Evolutionary conservation across 2,113 vertebrate species (phyloP).

Genomic region (Elaphurus davidianus): DNA sequence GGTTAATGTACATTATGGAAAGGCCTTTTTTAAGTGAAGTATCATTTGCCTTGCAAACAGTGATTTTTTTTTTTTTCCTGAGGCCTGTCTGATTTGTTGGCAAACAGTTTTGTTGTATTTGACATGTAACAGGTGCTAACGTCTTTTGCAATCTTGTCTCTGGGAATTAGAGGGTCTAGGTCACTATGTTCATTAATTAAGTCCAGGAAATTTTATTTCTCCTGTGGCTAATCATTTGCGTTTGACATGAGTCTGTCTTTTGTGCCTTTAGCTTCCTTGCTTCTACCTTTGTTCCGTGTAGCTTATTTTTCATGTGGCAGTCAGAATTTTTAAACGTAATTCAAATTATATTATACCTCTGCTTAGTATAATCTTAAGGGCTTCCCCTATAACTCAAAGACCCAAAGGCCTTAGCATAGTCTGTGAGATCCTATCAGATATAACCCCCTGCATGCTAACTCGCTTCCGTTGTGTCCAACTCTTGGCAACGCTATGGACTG

Average conservation of each 20-base stretch:
- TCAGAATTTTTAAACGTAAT: neutral
- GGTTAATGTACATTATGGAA: neutral
- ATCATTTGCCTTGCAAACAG: neutral
- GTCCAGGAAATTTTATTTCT: constrained; percentile 40
- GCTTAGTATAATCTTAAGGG: neutral
- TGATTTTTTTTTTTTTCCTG: neutral
- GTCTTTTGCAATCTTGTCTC: constrained; percentile 39
- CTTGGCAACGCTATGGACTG: neutral
- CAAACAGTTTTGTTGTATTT: constrained; percentile 55
- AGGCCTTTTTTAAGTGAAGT: constrained; percentile 9
- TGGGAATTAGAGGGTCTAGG: constrained; percentile 46
- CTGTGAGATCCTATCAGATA: neutral
- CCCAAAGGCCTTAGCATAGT: neutral
- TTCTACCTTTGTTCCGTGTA: neutral
- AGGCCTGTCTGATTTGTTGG: constrained; percentile 56
- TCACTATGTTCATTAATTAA: constrained; percentile 66
- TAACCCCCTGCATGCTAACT: neutral
- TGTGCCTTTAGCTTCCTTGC: constrained; percentile 25
- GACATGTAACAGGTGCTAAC: constrained; percentile 57
- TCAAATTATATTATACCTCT: constrained; percentile 15
- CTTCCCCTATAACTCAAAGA: neutral
- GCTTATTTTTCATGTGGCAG: neutral
- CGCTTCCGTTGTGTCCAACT: neutral
- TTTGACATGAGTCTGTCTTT: constrained; percentile 22
- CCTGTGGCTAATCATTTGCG: constrained; percentile 61